Evolutionary conservation across 2,113 vertebrate genomes (phyloP).

Genomic region (Eulemur rufifrons): DNA sequence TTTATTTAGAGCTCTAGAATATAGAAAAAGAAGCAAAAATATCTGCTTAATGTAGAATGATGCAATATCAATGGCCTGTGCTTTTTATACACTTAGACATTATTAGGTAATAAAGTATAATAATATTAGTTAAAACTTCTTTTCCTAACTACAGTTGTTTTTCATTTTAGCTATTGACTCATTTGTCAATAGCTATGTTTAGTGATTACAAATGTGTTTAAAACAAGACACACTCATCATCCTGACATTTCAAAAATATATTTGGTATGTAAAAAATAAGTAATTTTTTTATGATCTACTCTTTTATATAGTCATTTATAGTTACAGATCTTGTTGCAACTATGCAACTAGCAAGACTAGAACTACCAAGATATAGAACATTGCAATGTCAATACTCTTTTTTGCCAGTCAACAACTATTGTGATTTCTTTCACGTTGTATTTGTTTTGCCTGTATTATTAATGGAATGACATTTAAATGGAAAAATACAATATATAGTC

Average conservation of each 20-base stretch:
- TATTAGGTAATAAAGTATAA: neutral
- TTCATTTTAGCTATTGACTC: neutral
- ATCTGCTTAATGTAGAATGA: neutral
- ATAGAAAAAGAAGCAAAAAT: neutral
- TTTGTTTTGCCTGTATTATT: neutral
- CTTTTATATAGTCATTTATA: neutral
- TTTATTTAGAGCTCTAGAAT: neutral
- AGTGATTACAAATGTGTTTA: neutral
- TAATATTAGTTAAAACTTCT: neutral
- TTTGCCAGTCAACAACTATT: neutral
- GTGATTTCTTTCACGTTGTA: neutral
- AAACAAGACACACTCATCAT: neutral
- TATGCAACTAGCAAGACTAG: neutral
- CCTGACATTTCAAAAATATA: neutral
- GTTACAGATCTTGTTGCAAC: neutral
- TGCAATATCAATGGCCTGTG: neutral
- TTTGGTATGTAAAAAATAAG: neutral
- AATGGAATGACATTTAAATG: neutral
- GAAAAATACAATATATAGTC: neutral
- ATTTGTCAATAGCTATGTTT: neutral
- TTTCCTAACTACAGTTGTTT: neutral
- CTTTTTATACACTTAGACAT: neutral
- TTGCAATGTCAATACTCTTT: neutral
- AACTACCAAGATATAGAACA: too few species aligned
- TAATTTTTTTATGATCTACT: neutral